Base-by-base conservation (phyloP, 2,797 vertebrate genomes). In the Catamblyrhynchus diadema region DNA sequence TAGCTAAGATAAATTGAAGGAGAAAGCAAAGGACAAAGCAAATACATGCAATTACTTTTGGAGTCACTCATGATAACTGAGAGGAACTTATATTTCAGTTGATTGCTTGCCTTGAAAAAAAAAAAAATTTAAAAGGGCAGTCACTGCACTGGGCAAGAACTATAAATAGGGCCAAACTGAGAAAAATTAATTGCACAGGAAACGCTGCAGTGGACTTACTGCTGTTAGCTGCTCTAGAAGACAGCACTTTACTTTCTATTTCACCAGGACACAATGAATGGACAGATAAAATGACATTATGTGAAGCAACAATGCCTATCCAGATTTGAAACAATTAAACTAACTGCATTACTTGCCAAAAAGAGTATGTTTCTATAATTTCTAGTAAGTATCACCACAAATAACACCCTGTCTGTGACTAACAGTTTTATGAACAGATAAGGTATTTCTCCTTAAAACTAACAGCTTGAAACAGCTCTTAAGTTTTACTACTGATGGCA, bases 381-480 rank as follows among this genome's bases (percentile, higher is more conserved):
- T 79, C 84, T 59, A 72, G 47, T 78, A 86, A 95, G 39, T 65
- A 81, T 56, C 22, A 30, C 44, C 54, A 70, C 50, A 79, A 90
- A 81, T 81, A 65, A 66, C 51, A 84, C 66, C 19, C 53, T 37
- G 53, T 71, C 77, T 78, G 44, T n/a, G 25, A 66, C 2, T 1
- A 79, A 41, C 42, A 66, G 51, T 60, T 94, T 89, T 87, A 80
- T 65, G 41, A 93, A 47, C 23, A 81, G 18, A 86, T 90, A 70
- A 90, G 92, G 84, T 88, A 92, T 85, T 94, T 88, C 54, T 88
- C 33, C 19, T 56, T 72, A 94, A 82, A 88, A 77, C 37, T 50
- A 85, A 74, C 41, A 56, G 37, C 51, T 48, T 77, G 67, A 86
- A 69, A 65, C 42, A 71, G 53, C 15, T 82, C 67, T 71, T 42